Evolutionary conservation across 1,140 invertebrate species (phyloP), one percentile per base, ranked within the genome.

Genomic region (Pollicipes pollicipes): DNA sequence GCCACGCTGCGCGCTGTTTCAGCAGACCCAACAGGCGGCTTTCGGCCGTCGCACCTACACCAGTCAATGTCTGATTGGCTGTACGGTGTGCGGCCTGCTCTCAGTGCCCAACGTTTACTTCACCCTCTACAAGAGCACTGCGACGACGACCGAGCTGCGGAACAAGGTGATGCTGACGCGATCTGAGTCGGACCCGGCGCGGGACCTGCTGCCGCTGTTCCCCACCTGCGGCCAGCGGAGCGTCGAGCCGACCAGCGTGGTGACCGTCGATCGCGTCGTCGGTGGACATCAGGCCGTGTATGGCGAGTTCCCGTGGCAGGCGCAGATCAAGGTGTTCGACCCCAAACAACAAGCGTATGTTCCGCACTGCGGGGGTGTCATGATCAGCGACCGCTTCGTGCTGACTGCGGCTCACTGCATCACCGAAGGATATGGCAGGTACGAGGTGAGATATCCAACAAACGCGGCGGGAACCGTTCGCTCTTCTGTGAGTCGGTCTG

Each of bases 321-420:
- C 45, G 17, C 45, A 58, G 45, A 58, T 58, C 45, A 10, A 21
- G 2, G 2, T 21, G 13, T 58, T 58, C 45, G 45, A 58, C 45
- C 13, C 13, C 13, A 58, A 58, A 21, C 6, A 21, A 2, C 13
- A 21, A 3, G 8, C 45, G 13, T 58, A 24, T 10, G 45, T 58
- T 3, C 45, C 94, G 78, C 95, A 95, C 80, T 95, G 92, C 78
- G 92, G 93, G 21, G 93, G 92, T 37, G 92, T 95, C 0, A 83
- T 95, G 1, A 91, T 93, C 74, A 89, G 88, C 3, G 88, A 86
- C 72, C 85, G 86, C 78, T 92, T 88, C 76, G 90, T 94, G 6
- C 69, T 79, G 26, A 94, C 91, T 0, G 92, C 93, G 0, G 93
- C 92, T 17, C 93, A 95, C 84, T 95, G 93, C 45, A 58, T 58